Conservation (phyloP, 2,113 vertebrate genomes). For the Brachypteracias leptosomus region DNA sequence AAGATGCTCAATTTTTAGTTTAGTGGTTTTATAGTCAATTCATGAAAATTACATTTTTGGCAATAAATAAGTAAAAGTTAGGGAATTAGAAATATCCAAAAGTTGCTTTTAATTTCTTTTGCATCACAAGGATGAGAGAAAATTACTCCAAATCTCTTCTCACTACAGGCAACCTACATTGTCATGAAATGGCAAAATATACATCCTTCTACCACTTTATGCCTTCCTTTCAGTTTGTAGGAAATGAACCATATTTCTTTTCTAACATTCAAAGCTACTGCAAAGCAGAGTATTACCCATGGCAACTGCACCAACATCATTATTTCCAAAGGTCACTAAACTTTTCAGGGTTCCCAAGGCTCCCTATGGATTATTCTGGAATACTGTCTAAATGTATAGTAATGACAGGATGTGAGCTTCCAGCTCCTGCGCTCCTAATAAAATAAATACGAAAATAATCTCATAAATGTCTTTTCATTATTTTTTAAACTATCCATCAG, state of each 20-base stretch:
- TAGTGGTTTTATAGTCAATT: not conserved
- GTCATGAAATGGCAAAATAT: slow-evolving; percentile 5
- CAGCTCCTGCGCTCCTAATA: not conserved
- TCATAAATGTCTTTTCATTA: not conserved
- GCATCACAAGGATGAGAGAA: not conserved
- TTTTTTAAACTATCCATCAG: not conserved
- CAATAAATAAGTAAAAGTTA: slow-evolving; percentile 13
- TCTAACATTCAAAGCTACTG: not conserved
- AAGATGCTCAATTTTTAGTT: not conserved
- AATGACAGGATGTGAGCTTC: not conserved
- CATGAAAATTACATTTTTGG: not conserved
- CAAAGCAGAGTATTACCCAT: not conserved
- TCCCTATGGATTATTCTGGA: not conserved
- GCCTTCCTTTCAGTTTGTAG: not conserved
- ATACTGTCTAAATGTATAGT: not conserved
- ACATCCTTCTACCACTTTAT: not conserved
- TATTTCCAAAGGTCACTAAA: not conserved
- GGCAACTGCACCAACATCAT: not conserved
- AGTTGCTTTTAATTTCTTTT: slow-evolving; percentile 20
- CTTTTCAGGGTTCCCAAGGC: not conserved
- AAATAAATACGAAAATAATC: not conserved
- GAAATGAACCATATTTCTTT: not conserved
- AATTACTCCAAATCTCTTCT: not conserved
- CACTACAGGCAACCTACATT: not conserved
- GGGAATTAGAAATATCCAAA: slow-evolving; percentile 5